Evolutionary conservation across 2,888 invertebrate genomes (phyloP).

Genomic region (Petrolisthes manimaculis): DNA sequence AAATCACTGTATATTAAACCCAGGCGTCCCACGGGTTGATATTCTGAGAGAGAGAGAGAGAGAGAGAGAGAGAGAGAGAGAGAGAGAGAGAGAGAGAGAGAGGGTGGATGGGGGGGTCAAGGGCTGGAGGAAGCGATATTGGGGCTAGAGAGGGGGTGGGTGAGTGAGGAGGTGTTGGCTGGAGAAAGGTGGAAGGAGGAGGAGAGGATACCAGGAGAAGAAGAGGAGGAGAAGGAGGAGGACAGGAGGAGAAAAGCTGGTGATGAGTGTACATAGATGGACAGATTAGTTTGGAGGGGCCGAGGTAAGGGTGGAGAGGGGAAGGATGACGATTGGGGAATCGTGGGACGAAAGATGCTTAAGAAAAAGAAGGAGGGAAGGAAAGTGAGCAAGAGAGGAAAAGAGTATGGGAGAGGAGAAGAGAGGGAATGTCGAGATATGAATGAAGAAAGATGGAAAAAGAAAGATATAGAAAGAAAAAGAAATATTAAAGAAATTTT

Average conservation of each 20-base stretch:
- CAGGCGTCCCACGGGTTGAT: too few species aligned
- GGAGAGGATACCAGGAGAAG: neutral
- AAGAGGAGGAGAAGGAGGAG: neutral
- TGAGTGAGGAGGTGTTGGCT: neutral
- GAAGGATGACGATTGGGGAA: neutral
- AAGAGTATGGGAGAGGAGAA: neutral
- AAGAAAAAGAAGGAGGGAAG: neutral
- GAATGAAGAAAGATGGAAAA: neutral
- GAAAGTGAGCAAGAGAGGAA: neutral
- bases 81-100: too few species aligned
- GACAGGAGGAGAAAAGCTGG: neutral
- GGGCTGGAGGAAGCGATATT: neutral
- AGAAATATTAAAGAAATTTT: neutral
- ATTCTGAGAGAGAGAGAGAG: too few species aligned
- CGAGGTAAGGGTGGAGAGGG: neutral
- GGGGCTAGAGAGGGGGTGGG: neutral
- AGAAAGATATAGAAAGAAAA: neutral
- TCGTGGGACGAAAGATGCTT: neutral
- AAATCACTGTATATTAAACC: too few species aligned
- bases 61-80: too few species aligned
- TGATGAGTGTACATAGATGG: neutral
- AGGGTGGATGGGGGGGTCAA: too few species aligned
- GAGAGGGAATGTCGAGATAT: neutral
- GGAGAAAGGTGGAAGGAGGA: neutral
- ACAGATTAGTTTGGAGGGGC: neutral